Conservation (phyloP, 2,888 invertebrate species). For the Callyntrura sp. region DNA sequence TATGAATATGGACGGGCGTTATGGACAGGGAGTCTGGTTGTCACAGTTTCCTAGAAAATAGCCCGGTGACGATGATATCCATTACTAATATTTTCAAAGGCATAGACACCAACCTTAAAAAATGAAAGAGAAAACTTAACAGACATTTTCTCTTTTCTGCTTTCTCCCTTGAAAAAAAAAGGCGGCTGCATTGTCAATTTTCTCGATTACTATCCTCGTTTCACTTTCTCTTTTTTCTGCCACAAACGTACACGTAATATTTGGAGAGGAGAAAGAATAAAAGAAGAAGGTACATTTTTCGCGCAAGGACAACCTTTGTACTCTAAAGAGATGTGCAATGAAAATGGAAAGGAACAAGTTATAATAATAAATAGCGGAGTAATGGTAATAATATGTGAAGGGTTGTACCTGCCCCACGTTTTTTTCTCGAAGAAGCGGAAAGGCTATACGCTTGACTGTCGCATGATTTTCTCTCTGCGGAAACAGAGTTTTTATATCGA, state of each 20-base stretch:
- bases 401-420: not conserved
- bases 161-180: not conserved
- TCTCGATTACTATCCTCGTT: not conserved
- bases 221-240: no score
- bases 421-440: not conserved
- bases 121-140: conserved; percentile 3
- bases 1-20: not conserved
- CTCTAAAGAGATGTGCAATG: no score
- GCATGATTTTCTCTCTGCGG: not conserved
- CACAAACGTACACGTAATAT: no score
- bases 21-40: not conserved
- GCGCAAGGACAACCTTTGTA: no score
- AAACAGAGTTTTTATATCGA: not conserved
- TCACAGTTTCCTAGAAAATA: not conserved
- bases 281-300: no score
- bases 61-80: conserved; percentile 42
- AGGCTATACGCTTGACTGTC: not conserved
- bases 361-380: not conserved
- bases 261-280: not conserved
- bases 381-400: not conserved
- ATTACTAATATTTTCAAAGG: conserved; percentile 43
- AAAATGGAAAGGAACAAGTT: not conserved
- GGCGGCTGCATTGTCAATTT: no score
- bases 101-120: conserved; percentile 21
- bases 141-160: conserved; percentile 15